A percentile compares a stretch with the other conserved stretches of the same genome.
These are phyloP conservation scores for Incurvaria masculella DNA, from an alignment of 2,888 invertebrate species.

Conservation along the genomic window DNA sequence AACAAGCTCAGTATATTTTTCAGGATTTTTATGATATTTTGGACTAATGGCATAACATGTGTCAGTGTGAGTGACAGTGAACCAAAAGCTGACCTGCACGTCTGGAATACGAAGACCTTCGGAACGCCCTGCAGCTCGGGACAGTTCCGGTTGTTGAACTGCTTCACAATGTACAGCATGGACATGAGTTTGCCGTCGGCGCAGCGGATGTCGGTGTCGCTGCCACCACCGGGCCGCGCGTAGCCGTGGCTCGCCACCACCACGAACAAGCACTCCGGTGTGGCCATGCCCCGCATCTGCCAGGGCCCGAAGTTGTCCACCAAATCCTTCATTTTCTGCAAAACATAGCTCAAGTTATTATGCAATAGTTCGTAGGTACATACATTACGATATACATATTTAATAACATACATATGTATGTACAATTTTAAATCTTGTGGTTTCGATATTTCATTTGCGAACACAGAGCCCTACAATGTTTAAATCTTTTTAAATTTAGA, in stretches of 20 bases:
- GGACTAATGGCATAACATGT: too few relatives aligned
- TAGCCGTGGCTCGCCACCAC: constrained; percentile 68
- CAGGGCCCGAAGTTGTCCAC: constrained; percentile 41
- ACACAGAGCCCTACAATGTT: too few relatives aligned
- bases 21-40: too few relatives aligned
- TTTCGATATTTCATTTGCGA: too few relatives aligned
- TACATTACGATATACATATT: too few relatives aligned
- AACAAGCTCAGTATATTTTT: too few relatives aligned
- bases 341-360: too few relatives aligned
- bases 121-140: constrained; percentile 56
- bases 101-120: constrained; percentile 72
- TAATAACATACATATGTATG: too few relatives aligned
- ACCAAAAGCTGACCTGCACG: too few relatives aligned
- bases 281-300: constrained; percentile 31
- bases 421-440: too few relatives aligned
- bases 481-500: too few relatives aligned
- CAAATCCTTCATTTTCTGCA: constrained; percentile 34
- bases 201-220: constrained; percentile 59
- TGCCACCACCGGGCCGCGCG: constrained; percentile 28
- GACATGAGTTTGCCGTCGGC: constrained; percentile 51
- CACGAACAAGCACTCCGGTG: constrained; percentile 60
- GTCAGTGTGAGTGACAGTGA: constrained; percentile 15
- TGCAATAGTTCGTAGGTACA: too few relatives aligned
- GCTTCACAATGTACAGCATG: constrained; percentile 52
- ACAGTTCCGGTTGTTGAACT: constrained; percentile 57